Conservation (phyloP, 1,140 invertebrate genomes). For the Bathynomus jamesi region DNA sequence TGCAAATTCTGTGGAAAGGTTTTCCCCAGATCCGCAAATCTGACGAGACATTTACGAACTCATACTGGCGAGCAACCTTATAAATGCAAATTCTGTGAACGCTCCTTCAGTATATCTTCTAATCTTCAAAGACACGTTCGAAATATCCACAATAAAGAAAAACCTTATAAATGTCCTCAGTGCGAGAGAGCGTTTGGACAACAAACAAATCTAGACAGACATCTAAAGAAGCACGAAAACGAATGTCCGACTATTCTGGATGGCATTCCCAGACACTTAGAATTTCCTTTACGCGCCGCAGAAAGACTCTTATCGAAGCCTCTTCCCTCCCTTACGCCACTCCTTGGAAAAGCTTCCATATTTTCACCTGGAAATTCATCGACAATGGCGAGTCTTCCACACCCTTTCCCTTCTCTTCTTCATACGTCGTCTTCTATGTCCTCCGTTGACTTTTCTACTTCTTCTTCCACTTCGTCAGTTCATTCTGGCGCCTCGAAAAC, state of each 20-base stretch:
- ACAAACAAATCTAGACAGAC: conserved; percentile 94
- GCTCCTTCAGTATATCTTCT: conserved; percentile 96
- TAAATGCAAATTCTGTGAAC: conserved; percentile 95
- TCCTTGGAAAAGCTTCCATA: background rate
- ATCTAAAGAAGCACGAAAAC: conserved; percentile 95
- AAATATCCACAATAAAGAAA: conserved; percentile 98
- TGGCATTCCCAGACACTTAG: conserved; percentile 41
- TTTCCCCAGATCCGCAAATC: conserved; percentile 92
- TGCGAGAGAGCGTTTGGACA: conserved; percentile 87
- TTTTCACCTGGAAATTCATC: background rate
- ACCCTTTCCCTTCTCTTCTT: background rate
- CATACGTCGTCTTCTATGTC: background rate
- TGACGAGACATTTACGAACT: conserved; percentile 90
- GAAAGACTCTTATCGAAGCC: background rate
- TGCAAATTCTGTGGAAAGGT: conserved; percentile 97
- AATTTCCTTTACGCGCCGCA: background rate
- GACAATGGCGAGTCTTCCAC: background rate
- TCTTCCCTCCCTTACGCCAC: background rate
- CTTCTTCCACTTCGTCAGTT: background rate
- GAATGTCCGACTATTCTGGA: conserved; percentile 67
- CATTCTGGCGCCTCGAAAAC: background rate
- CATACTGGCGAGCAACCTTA: conserved; percentile 98
- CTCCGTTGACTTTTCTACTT: background rate
- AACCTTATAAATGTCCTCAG: conserved; percentile 57
- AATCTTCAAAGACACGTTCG: conserved; percentile 97